Conservation (phyloP, 2,113 vertebrate species). For the Crypturellus undulatus region DNA sequence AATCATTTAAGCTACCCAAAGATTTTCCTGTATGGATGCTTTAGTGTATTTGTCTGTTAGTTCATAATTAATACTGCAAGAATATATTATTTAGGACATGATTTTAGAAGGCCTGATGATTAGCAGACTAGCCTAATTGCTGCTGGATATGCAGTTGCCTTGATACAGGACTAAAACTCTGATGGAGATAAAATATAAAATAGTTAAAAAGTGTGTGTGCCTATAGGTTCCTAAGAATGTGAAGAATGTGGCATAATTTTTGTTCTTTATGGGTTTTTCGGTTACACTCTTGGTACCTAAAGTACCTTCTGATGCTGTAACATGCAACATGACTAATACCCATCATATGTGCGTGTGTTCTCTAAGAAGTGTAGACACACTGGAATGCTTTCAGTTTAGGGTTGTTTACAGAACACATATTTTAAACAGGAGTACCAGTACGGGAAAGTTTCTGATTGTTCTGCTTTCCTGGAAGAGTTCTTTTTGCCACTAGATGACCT, state of each 20-base stretch:
- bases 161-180: neutral
- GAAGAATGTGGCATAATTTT: neutral
- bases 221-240: neutral
- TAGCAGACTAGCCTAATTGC: neutral
- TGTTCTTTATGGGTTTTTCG: neutral
- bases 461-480: neutral
- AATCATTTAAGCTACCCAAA: neutral
- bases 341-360: fast-evolving
- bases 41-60: neutral
- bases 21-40: neutral
- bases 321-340: neutral
- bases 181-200: neutral
- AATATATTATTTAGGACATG: neutral
- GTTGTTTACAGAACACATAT: neutral
- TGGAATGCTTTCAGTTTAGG: neutral
- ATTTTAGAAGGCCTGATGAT: neutral
- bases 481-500: neutral
- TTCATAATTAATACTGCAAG: neutral
- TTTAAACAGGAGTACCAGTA: neutral
- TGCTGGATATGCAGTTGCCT: neutral
- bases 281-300: neutral
- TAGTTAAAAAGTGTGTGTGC: neutral
- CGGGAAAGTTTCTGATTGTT: neutral
- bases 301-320: neutral
- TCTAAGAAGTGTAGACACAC: fast-evolving